Evolutionary conservation across 2,888 invertebrate species (phyloP).

Genomic region (Stenoptilia bipunctidactyla): DNA sequence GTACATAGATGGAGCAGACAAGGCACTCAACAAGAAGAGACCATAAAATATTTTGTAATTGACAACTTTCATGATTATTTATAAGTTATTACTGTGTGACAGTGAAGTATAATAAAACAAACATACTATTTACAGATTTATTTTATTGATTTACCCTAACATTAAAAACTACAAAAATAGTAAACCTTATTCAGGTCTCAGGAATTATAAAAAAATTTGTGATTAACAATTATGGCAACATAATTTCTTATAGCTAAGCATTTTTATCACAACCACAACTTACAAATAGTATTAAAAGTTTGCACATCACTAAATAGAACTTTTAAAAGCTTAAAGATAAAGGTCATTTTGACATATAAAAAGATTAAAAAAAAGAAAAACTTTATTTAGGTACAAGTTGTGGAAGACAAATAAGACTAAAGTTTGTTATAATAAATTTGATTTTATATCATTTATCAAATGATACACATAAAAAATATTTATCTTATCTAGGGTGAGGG

Average conservation of each 20-base stretch:
- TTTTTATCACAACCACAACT: not conserved
- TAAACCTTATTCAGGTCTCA: not conserved
- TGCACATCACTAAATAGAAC: too few species aligned
- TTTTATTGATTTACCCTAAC: not conserved
- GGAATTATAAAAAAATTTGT: not conserved
- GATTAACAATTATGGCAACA: not conserved
- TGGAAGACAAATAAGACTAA: not conserved
- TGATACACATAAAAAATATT: not conserved
- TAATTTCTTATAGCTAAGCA: not conserved
- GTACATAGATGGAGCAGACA: slow-evolving; percentile 81
- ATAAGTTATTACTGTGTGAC: not conserved
- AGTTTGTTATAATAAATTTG: slow-evolving; percentile 4
- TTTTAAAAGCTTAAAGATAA: too few species aligned
- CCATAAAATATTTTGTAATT: slow-evolving; percentile 13
- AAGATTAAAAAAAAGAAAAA: not conserved
- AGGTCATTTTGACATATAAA: too few species aligned
- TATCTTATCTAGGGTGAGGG: slow-evolving; percentile 29
- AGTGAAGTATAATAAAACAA: not conserved
- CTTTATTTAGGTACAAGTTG: not conserved
- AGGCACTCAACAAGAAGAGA: slow-evolving; percentile 78
- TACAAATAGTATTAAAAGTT: not conserved
- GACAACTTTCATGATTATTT: not conserved
- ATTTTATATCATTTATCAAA: slow-evolving; percentile 5
- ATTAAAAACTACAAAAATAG: not conserved
- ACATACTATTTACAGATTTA: not conserved